Evolutionary conservation across 1,140 invertebrate genomes (phyloP).

Genomic region (Eueides isabella): DNA sequence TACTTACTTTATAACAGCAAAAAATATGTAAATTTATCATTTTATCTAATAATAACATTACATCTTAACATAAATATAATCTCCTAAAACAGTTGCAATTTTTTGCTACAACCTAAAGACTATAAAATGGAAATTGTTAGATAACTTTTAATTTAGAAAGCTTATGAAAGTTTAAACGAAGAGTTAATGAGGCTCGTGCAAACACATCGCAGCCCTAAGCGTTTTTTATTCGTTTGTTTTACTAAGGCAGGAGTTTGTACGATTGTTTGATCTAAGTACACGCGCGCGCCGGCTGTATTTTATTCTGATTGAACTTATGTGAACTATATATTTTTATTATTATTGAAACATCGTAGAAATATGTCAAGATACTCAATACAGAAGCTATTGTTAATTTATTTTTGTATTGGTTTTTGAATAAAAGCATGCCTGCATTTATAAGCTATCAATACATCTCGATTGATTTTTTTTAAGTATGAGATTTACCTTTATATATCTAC

Average conservation of each 20-base stretch:
- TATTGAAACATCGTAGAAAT: not conserved
- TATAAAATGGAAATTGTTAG: not conserved
- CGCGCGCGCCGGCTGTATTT: constrained; percentile 41
- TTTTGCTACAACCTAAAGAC: not conserved
- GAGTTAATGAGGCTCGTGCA: constrained; percentile 16
- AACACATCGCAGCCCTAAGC: constrained; percentile 43
- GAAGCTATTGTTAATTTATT: not conserved
- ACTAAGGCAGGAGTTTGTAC: constrained; percentile 55
- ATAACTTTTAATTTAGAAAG: constrained; percentile 7
- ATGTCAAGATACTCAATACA: constrained; percentile 6
- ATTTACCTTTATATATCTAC: not conserved
- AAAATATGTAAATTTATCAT: too few species aligned
- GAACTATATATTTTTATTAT: not conserved
- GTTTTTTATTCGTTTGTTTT: constrained; percentile 54
- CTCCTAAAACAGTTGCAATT: not conserved
- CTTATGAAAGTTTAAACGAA: constrained; percentile 13
- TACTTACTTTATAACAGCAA: too few species aligned
- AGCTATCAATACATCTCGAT: not conserved
- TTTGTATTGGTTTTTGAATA: not conserved
- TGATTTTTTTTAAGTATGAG: not conserved
- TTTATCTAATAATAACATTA: too few species aligned
- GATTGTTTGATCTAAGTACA: constrained; percentile 61
- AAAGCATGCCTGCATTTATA: not conserved
- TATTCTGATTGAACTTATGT: constrained; percentile 3
- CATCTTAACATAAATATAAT: too few species aligned